Evolutionary conservation across 37 sponge, comb jelly and placozoan genomes (phyloP).

Genomic region (Diacarnus erythraeanus): DNA sequence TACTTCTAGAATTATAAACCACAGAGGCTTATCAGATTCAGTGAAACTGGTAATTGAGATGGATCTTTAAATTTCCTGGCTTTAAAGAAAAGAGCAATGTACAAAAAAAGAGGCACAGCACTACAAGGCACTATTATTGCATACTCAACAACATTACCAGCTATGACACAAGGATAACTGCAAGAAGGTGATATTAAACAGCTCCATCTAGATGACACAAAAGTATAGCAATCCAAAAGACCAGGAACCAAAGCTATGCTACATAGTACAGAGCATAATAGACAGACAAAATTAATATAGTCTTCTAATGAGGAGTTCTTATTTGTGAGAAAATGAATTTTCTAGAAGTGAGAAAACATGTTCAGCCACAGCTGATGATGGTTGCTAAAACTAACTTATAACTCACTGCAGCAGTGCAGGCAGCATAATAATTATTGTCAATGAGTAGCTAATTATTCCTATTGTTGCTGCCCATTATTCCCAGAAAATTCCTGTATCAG

Average conservation of each 20-base stretch:
- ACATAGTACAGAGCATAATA: too few relatives aligned
- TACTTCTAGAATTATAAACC: neutral
- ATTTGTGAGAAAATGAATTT: too few relatives aligned
- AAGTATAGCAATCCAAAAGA: neutral
- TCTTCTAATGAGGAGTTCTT: too few relatives aligned
- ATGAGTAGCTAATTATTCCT: too few relatives aligned
- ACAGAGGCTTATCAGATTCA: neutral
- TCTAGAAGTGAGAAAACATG: too few relatives aligned
- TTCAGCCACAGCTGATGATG: too few relatives aligned
- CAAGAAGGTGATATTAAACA: neutral
- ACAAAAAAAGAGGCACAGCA: neutral
- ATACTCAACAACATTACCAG: neutral
- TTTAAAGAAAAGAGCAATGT: neutral
- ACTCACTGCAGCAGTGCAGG: too few relatives aligned
- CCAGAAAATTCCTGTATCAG: too few relatives aligned
- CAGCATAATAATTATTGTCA: too few relatives aligned
- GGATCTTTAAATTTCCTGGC: neutral
- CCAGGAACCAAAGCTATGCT: neutral
- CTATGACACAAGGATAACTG: neutral
- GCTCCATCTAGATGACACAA: neutral
- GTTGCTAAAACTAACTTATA: too few relatives aligned
- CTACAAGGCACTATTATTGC: neutral
- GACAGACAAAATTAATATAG: too few relatives aligned
- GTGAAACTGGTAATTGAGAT: neutral
- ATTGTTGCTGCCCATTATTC: too few relatives aligned